Evolutionary conservation across 1,140 invertebrate genomes (phyloP), one percentile per base, ranked within the genome.

Genomic region (Caenorhabditis briggsae): DNA sequence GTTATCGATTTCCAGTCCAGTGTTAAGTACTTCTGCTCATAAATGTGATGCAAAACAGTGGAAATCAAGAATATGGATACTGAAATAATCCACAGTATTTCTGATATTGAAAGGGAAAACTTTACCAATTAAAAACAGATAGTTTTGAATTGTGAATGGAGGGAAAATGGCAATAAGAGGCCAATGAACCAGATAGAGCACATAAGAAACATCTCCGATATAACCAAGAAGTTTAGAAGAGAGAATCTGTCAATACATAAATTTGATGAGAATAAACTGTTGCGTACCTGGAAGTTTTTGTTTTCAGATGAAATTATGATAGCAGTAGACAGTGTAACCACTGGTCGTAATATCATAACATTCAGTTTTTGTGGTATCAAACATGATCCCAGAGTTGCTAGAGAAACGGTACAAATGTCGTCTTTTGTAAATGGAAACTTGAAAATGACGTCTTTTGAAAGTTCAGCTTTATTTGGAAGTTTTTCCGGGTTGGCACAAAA

Each of bases 191-290:
- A 83, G 82, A 20, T 83, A 83, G 11, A 83, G n/a, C 2, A 55
- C 43, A 23, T 83, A 83, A 25, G 82, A 83, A 20, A 83, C 14
- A 25, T 83, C 82, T 41, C 82, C 82, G 55, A 83, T 58, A 18
- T 83, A 41, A 8, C 18, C 20, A 0, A 59, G 12, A n/a, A 9
- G 5, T 9, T n/a, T n/a, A 23, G 56, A 59, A 5, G 18, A 23
- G 16, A 59, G n/a, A 8, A 59, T 59, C 56, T 59, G 33, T 33
- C 33, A 33, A 33, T 2, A 23, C 18, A 59, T 20, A 18, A 59
- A 59, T 59, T 59, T 33, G 33, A 33, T 33, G 33, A 33, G 33
- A n/a, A n/a, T n/a, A 50, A 50, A 50, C 16, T 50, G 50, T 50
- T 50, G 50, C 50, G 2, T 59, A 59, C 56, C 56, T n/a, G 14